Base-by-base conservation (phyloP, 1,140 invertebrate species). In the Fragariocoptes setiger region DNA sequence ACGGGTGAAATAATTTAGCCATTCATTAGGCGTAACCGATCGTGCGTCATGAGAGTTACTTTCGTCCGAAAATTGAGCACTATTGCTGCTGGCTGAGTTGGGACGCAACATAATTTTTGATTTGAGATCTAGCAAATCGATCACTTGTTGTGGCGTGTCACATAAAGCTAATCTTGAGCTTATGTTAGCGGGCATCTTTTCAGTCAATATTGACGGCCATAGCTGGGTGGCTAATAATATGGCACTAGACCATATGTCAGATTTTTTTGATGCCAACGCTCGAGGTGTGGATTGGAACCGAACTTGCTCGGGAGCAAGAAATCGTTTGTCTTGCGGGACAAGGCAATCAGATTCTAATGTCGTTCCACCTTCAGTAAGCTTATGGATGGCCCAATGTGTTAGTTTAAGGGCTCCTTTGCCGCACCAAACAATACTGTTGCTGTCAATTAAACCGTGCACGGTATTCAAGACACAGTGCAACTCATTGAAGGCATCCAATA, bases 231-330 rank as follows among this genome's bases (percentile, higher is more conserved):
- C n/a, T n/a, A n/a, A n/a, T n/a, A n/a, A n/a, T 19, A 92, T 71
- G 37, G 78, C 85, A 42, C 88, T 57, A 2, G 78, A 74, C 85
- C 85, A 94, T 4, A 80, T 65, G 61, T 92, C 85, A 35, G 69
- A 69, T 58, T 79, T 74, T n/a, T n/a, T n/a, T n/a, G n/a, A n/a
- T n/a, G n/a, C n/a, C n/a, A n/a, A n/a, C n/a, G n/a, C n/a, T n/a
- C n/a, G n/a, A 3, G 65, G 62, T 22, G 54, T 53, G n/a, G 46
- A 42, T 37, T 46, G 13, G 20, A 31, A 19, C 1, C 38, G n/a
- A 14, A 37, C n/a, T 22, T 40, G 46, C 42, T 47, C 46, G 15
- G 37, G 31, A 12, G 46, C 2, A 4, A 47, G 8, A 21, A 46
- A 47, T 19, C 43, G 15, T 3, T 39, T 42, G 16, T 44, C 39